Conservation (phyloP, 2,888 invertebrate species). For the Vandiemenella viatica region DNA sequence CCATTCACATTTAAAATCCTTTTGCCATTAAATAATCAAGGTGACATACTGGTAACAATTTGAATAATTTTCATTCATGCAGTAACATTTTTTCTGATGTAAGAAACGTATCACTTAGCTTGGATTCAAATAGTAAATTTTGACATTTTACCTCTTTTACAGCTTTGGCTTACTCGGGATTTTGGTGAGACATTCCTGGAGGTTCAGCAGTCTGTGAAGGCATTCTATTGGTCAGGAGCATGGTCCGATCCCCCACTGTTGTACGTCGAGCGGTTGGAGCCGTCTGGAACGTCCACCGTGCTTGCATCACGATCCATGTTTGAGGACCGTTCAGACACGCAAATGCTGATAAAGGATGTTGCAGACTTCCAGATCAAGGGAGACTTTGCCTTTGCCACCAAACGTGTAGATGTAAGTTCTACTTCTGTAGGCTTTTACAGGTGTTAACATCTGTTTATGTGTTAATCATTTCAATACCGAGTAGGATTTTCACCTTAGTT, state of each 20-base stretch:
- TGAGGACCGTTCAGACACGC: conserved; percentile 22
- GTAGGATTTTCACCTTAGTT: no score
- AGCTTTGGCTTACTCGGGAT: conserved; percentile 64
- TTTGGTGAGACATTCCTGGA: conserved; percentile 56
- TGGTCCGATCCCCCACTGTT: conserved; percentile 28
- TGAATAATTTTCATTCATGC: no score
- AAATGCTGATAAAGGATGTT: conserved; percentile 46
- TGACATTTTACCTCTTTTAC: conserved; percentile 18
- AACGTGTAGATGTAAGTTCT: conserved; percentile 35
- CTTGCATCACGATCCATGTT: conserved; percentile 28
- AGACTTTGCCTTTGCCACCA: conserved; percentile 73
- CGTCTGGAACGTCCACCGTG: conserved; percentile 40
- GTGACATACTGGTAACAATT: no score
- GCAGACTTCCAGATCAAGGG: conserved; percentile 71
- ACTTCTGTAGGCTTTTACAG: no score
- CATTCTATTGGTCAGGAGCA: conserved; percentile 51
- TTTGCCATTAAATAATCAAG: no score
- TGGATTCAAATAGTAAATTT: no score
- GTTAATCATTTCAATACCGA: no score
- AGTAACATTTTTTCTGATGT: no score
- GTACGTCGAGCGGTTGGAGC: conserved; percentile 52
- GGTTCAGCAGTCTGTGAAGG: conserved; percentile 58
- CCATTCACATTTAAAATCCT: no score
- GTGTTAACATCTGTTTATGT: no score
- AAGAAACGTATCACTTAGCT: no score